These are phyloP conservation scores for Drosophila oshimai DNA, from an alignment of 1,140 invertebrate genomes.

Conservation along the genomic window DNA sequence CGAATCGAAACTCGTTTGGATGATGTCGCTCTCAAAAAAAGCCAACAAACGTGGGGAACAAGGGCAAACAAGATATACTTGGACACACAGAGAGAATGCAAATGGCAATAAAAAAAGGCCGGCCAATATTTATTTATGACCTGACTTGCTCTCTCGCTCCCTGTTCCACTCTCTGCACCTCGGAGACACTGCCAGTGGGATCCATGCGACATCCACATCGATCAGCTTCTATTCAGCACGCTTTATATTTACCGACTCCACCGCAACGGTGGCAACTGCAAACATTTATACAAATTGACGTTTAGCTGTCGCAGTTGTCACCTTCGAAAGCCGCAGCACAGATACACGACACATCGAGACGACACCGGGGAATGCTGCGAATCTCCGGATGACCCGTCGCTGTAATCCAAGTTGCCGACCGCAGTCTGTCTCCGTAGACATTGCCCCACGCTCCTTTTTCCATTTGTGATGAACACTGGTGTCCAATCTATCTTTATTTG, in stretches of 20 bases:
- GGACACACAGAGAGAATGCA: slow-evolving; percentile 16
- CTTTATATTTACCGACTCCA: slow-evolving; percentile 55
- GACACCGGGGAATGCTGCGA: slow-evolving; percentile 3
- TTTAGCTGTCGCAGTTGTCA: slow-evolving; percentile 58
- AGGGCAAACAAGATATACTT: slow-evolving; percentile 7
- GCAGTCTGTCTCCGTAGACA: slow-evolving; percentile 38
- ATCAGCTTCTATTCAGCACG: neutral
- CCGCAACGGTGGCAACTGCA: slow-evolving; percentile 53
- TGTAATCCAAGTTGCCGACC: slow-evolving; percentile 67
- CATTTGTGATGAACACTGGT: too few species aligned
- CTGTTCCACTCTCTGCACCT: neutral
- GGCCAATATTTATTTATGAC: slow-evolving; percentile 64
- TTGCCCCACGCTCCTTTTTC: neutral
- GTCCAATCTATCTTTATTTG: too few species aligned
- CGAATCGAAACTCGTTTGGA: slow-evolving; percentile 49
- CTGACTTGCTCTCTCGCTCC: slow-evolving; percentile 22
- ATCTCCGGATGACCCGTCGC: slow-evolving; percentile 13
- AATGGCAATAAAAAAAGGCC: slow-evolving; percentile 22
- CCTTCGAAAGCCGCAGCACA: slow-evolving; percentile 39
- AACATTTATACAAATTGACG: slow-evolving; percentile 73
- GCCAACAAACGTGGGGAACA: slow-evolving; percentile 8
- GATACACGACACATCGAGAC: slow-evolving; percentile 22
- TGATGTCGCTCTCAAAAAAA: slow-evolving; percentile 28
- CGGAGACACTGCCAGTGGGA: neutral
- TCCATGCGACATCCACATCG: slow-evolving; percentile 10